Percentiles rank a stretch among this genome's conserved stretches.
phyloP scores from a whole-genome alignment of 1,140 invertebrate genomes.

The Drosophila athabasca region DNA sequence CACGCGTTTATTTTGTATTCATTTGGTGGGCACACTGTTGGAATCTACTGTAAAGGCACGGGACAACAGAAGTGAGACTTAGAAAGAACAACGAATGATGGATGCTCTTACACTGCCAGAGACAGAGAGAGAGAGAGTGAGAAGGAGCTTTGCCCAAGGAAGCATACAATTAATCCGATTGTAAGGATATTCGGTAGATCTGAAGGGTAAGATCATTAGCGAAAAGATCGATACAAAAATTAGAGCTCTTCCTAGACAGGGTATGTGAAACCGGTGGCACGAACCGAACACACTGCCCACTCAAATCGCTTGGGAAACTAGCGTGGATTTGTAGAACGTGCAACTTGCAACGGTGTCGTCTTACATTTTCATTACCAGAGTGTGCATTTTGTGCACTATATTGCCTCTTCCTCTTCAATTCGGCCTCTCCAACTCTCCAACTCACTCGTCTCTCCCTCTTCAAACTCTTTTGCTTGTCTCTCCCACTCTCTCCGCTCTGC shows the following conservation, averaged over 20 bases:
- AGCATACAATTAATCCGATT: too few relatives aligned
- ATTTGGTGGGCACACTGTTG: background rate
- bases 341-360: conserved; percentile 60
- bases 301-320: conserved; percentile 23
- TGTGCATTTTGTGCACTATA: conserved; percentile 8
- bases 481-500: background rate
- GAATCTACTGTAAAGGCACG: conserved; percentile 16
- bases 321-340: conserved; percentile 47
- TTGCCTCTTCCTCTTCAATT: too few relatives aligned
- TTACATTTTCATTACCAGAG: conserved; percentile 52
- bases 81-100: background rate
- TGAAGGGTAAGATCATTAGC: too few relatives aligned
- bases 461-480: too few relatives aligned
- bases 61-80: background rate
- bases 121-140: too few relatives aligned
- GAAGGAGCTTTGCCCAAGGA: too few relatives aligned
- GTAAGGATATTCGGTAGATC: too few relatives aligned
- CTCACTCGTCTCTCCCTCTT: too few relatives aligned
- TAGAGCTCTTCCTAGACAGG: too few relatives aligned
- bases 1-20: background rate
- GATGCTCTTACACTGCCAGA: background rate
- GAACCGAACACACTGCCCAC: conserved; percentile 24
- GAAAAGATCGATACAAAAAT: too few relatives aligned
- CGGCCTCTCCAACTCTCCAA: too few relatives aligned
- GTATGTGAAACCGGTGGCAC: conserved; percentile 3